These are phyloP conservation scores for Dasysyrphus albostriatus DNA, from an alignment of 2,888 invertebrate genomes.

Conservation along the genomic window DNA sequence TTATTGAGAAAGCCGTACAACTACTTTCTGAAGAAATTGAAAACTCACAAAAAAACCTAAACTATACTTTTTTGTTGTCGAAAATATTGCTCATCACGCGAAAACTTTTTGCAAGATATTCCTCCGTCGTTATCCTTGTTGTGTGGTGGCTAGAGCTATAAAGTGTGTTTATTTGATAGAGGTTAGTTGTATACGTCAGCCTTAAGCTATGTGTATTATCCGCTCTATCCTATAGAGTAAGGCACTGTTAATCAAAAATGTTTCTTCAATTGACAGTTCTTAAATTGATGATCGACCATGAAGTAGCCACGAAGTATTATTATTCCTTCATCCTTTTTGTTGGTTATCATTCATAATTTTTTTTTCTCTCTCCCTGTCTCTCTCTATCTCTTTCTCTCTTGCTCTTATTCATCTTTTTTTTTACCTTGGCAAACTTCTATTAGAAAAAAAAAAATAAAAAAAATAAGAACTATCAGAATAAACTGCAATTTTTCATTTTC, in stretches of 20 bases:
- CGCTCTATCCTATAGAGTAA: conserved; percentile 20
- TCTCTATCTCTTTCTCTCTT: too few species aligned
- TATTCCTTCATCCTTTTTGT: conserved; percentile 65
- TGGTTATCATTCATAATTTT: conserved; percentile 59
- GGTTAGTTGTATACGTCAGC: conserved; percentile 15
- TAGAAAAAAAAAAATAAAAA: conserved; percentile 33
- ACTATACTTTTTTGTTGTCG: neutral
- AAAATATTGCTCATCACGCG: neutral
- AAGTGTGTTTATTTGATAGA: neutral
- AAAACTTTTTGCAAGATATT: neutral
- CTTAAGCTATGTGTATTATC: conserved; percentile 29
- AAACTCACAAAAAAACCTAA: neutral
- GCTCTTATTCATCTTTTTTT: neutral
- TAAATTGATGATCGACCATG: conserved; percentile 75
- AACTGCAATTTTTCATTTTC: conserved; percentile 76
- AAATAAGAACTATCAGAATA: conserved; percentile 62
- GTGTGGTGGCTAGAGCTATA: neutral
- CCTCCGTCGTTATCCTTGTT: neutral
- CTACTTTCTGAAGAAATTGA: neutral
- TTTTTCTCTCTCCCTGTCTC: too few species aligned
- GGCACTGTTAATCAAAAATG: conserved; percentile 72
- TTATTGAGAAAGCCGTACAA: neutral
- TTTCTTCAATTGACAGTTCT: conserved; percentile 73
- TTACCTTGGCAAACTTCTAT: conserved; percentile 46
- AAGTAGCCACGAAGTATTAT: conserved; percentile 73